A percentile compares a stretch with the other conserved stretches of the same genome.
These are phyloP conservation scores for Glyptemys insculpta DNA, from an alignment of 2,797 vertebrate species.

Conservation along the genomic window DNA sequence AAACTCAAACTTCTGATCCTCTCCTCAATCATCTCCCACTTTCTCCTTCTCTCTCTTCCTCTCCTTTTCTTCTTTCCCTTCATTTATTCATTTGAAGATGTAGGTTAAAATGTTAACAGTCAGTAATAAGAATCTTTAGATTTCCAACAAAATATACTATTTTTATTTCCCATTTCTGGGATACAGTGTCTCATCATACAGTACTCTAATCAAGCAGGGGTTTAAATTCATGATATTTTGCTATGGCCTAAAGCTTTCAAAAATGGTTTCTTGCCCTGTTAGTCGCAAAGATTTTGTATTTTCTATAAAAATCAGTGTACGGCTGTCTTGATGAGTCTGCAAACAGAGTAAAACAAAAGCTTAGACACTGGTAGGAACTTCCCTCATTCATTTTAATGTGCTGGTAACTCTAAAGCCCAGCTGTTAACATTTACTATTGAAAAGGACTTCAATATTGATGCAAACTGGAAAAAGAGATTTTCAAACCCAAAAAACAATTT, in stretches of 20 bases:
- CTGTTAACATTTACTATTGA: not conserved
- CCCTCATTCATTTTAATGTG: not conserved
- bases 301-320: not conserved
- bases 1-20: not conserved
- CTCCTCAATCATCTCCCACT: not conserved
- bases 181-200: accelerated
- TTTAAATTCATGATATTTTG: not conserved
- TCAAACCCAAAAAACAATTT: not conserved
- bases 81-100: not conserved
- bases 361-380: slow-evolving; percentile 4
- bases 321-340: not conserved
- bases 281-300: not conserved
- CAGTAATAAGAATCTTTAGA: not conserved
- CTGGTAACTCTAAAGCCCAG: not conserved
- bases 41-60: not conserved
- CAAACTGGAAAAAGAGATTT: not conserved
- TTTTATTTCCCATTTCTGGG: not conserved
- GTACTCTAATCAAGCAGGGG: not conserved
- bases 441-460: not conserved
- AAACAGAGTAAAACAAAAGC: slow-evolving; percentile 11
- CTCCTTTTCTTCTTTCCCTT: not conserved
- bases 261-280: not conserved
- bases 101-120: not conserved
- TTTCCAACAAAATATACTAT: not conserved
- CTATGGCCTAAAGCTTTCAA: not conserved